A percentile compares a stretch with the other conserved stretches of the same genome.
phyloP scores from a whole-genome alignment of 1,140 invertebrate species.

The Drosophila gunungcola region DNA sequence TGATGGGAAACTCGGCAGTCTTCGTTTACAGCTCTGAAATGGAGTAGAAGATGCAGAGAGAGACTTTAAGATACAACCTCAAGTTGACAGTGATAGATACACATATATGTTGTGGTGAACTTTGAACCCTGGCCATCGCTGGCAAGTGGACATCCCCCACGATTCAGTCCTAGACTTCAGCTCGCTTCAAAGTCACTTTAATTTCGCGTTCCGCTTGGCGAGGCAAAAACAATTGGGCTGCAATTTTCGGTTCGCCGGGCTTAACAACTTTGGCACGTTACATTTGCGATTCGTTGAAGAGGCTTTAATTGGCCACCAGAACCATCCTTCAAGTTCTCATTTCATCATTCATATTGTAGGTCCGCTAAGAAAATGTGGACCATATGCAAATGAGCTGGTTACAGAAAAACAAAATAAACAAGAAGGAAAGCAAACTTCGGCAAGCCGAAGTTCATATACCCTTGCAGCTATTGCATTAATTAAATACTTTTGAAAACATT shows the following conservation, averaged over 20 bases:
- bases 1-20: constrained; percentile 30
- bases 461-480: no score
- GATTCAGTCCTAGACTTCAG: constrained; percentile 29
- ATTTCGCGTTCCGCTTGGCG: constrained; percentile 69
- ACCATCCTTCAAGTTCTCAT: constrained; percentile 11
- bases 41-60: constrained; percentile 2
- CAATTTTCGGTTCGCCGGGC: constrained; percentile 67
- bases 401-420: not conserved
- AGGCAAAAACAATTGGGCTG: constrained; percentile 66
- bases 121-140: constrained; percentile 11
- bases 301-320: constrained; percentile 57
- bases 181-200: constrained; percentile 60
- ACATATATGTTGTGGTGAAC: constrained; percentile 18
- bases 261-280: constrained; percentile 68
- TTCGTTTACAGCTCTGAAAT: constrained; percentile 33
- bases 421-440: no score
- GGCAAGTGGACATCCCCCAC: constrained; percentile 17
- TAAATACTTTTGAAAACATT: no score
- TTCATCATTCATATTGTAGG: constrained; percentile 12
- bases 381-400: constrained; percentile 64
- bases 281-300: constrained; percentile 53
- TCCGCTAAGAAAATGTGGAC: constrained; percentile 6
- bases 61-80: constrained; percentile 9
- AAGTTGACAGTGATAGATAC: constrained; percentile 21
- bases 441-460: no score